Base-by-base conservation (phyloP, 1,140 invertebrate genomes). In the Chelonus insularis region DNA sequence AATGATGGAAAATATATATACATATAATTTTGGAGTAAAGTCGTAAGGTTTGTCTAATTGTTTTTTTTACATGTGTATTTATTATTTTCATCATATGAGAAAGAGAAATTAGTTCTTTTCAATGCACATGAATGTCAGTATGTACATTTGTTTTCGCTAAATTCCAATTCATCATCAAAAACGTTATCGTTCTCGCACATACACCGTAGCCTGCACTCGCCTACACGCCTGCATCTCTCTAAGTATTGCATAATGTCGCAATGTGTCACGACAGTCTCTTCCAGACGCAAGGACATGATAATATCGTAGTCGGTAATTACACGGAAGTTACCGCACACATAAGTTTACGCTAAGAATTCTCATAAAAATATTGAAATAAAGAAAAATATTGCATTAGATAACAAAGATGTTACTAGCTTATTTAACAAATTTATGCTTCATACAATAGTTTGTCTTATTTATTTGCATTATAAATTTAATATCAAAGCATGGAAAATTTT, bases 191-290 rank as follows among this genome's bases (percentile, higher is more conserved):
- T 34, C 34, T 55, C 18, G 34, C 12, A 16, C 52, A 55, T 52
- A 23, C 32, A 37, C n/a, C 50, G 23, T 14, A 29, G 12, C 12
- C 11, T 52, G n/a, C 50, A 52, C 47, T 25, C 50, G 50, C 34
- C 52, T 37, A 36, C 34, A 37, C 48, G 18, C 36, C 9, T 21
- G 18, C 18, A 37, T 55, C 52, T 37, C 52, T 55, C 34, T 39
- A 55, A 55, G 37, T 55, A 55, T 55, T 55, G 34, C 34, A 55
- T 55, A 55, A 55, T 55, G 52, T 55, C 52, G 36, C 34, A 55
- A 55, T 55, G 36, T 55, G 36, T 55, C 36, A 39, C 32, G 32
- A 55, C 29, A 48, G 20, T 48, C 45, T 48, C 45, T 48, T 29
- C 34, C 52, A 55, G 14, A 14, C 52, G 36, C 52, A 55, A 55